Percentiles rank a stretch among this genome's conserved stretches.
phyloP scores from a whole-genome alignment of 2,113 vertebrate genomes.

The Natator depressus region DNA sequence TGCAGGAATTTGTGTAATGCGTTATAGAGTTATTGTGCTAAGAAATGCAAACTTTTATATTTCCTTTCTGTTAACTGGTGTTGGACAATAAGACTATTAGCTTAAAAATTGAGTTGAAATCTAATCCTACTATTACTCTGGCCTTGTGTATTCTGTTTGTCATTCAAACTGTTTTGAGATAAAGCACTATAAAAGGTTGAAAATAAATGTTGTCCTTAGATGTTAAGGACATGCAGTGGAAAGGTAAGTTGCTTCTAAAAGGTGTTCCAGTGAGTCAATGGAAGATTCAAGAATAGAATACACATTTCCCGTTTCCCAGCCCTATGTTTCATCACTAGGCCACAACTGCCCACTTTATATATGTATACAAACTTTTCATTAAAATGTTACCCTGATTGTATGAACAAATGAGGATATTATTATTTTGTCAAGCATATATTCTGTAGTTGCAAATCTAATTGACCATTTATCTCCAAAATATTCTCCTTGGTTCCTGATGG shows the following conservation, averaged over 20 bases:
- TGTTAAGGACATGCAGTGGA: background rate
- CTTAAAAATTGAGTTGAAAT: conserved; percentile 8
- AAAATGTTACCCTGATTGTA: background rate
- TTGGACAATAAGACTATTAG: conserved; percentile 21
- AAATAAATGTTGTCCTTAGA: background rate
- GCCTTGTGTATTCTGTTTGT: background rate
- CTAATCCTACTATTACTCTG: background rate
- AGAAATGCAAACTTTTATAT: conserved; percentile 33
- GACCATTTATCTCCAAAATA: background rate
- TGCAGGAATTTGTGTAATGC: conserved; percentile 58
- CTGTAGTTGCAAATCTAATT: background rate
- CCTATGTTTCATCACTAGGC: background rate
- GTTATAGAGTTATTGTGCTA: conserved; percentile 34
- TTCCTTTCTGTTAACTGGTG: conserved; percentile 42
- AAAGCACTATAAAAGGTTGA: background rate
- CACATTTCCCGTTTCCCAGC: background rate
- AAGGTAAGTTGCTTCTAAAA: background rate
- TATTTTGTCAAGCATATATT: background rate
- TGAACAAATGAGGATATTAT: background rate
- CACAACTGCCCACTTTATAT: background rate
- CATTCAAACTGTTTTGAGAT: background rate
- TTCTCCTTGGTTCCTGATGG: background rate
- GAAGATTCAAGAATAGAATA: background rate
- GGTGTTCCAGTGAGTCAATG: background rate
- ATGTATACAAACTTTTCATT: background rate